Conservation (phyloP, 2,888 invertebrate genomes). For the Panzeria rudis region DNA sequence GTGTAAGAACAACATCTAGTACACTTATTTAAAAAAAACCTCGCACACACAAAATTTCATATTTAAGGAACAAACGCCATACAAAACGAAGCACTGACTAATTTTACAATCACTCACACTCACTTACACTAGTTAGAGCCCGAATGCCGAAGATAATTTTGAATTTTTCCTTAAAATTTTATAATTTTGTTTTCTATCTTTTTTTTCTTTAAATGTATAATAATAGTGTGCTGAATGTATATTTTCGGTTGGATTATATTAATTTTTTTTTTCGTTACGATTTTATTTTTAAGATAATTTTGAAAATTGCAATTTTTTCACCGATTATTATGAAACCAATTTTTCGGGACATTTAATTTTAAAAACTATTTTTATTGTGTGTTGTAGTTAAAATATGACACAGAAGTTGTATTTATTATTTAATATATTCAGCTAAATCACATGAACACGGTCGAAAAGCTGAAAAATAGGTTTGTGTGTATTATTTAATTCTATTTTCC, state of each 20-base stretch:
- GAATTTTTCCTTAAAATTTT: constrained; percentile 48
- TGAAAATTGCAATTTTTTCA: constrained; percentile 63
- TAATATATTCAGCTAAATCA: constrained; percentile 32
- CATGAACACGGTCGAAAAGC: not conserved
- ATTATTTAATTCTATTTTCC: constrained; percentile 28
- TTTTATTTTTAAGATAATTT: constrained; percentile 42
- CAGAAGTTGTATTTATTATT: too few relatives aligned
- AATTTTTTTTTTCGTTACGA: constrained; percentile 29
- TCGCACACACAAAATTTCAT: constrained; percentile 51
- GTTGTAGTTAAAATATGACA: not conserved
- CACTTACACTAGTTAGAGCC: constrained; percentile 39
- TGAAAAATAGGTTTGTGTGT: not conserved
- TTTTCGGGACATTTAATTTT: constrained; percentile 33
- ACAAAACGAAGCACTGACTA: constrained; percentile 58
- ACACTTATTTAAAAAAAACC: constrained; percentile 47
- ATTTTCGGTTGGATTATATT: constrained; percentile 53
- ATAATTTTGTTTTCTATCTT: constrained; percentile 9
- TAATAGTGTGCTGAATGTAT: constrained; percentile 36
- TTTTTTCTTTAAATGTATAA: constrained; percentile 30
- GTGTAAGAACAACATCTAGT: constrained; percentile 43
- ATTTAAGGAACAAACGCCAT: constrained; percentile 62
- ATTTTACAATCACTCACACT: constrained; percentile 54
- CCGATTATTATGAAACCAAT: constrained; percentile 63
- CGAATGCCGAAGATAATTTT: constrained; percentile 49
- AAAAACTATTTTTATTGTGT: constrained; percentile 23